phyloP scores from a whole-genome alignment of 2,888 invertebrate species.

The Trichogramma dendrolimi region DNA sequence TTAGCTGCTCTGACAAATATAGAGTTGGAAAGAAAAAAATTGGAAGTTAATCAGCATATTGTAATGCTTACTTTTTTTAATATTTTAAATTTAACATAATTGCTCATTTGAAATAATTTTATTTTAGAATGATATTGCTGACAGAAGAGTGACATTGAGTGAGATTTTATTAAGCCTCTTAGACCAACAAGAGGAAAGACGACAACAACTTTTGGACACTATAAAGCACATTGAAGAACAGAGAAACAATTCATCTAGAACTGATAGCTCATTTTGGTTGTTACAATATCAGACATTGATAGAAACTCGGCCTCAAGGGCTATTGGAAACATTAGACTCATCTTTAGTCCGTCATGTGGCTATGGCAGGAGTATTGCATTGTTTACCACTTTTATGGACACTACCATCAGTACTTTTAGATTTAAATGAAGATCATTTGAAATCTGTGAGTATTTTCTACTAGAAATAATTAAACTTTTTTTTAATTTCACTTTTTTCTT shows the following conservation, averaged over 20 bases:
- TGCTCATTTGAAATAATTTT: constrained; percentile 14
- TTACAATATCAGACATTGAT: constrained; percentile 78
- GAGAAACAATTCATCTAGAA: constrained; percentile 38
- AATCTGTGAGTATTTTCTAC: constrained; percentile 45
- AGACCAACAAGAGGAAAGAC: constrained; percentile 64
- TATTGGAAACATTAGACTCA: constrained; percentile 65
- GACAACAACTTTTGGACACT: constrained; percentile 64
- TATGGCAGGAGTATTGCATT: constrained; percentile 70
- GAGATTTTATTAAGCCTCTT: constrained; percentile 65
- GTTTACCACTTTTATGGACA: constrained; percentile 68
- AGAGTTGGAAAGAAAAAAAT: constrained; percentile 68
- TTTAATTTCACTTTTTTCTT: neutral
- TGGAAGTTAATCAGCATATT: constrained; percentile 65
- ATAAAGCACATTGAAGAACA: constrained; percentile 68
- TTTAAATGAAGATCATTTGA: constrained; percentile 58
- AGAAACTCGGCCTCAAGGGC: constrained; percentile 68
- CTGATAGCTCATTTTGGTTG: constrained; percentile 62
- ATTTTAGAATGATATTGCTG: constrained; percentile 61
- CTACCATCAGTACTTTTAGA: constrained; percentile 51
- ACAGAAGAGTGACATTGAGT: constrained; percentile 66
- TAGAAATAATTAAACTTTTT: neutral
- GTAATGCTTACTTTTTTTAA: constrained; percentile 46
- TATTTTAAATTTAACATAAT: constrained; percentile 10
- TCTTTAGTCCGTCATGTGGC: constrained; percentile 65
- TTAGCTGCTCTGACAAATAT: constrained; percentile 67